Percentiles rank a stretch among this genome's conserved stretches.
Evolutionary conservation across 2,113 vertebrate species (phyloP).

Genomic region (Ailurus styani): DNA sequence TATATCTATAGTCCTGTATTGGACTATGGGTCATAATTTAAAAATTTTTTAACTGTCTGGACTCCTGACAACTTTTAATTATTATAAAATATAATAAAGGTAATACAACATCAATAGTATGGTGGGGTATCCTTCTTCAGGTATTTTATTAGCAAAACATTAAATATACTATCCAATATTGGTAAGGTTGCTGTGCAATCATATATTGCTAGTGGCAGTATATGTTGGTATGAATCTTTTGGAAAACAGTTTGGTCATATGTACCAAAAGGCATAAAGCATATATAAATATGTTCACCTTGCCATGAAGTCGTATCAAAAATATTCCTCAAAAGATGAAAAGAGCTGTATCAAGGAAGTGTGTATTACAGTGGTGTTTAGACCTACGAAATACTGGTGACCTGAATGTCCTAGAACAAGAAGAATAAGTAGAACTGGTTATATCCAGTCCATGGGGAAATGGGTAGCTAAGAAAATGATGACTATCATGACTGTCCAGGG

Average conservation of each 20-base stretch:
- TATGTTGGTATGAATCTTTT: not conserved
- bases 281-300: not conserved
- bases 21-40: constrained; percentile 36
- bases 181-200: not conserved
- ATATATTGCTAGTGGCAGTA: not conserved
- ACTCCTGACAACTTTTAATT: constrained; percentile 19
- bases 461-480: not conserved
- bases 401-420: not conserved
- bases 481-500: not conserved
- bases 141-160: not conserved
- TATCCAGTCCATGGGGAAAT: not conserved
- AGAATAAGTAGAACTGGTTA: not conserved
- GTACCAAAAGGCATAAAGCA: not conserved
- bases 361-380: not conserved
- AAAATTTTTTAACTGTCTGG: constrained; percentile 47
- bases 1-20: constrained; percentile 1
- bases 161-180: not conserved
- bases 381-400: not conserved
- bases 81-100: constrained; percentile 33
- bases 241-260: not conserved
- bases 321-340: not conserved
- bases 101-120: not conserved
- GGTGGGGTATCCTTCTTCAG: not conserved
- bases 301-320: not conserved
- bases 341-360: not conserved